These are phyloP conservation scores for Melanotaenia boesemani DNA, from an alignment of 2,797 vertebrate species.

Conservation along the genomic window DNA sequence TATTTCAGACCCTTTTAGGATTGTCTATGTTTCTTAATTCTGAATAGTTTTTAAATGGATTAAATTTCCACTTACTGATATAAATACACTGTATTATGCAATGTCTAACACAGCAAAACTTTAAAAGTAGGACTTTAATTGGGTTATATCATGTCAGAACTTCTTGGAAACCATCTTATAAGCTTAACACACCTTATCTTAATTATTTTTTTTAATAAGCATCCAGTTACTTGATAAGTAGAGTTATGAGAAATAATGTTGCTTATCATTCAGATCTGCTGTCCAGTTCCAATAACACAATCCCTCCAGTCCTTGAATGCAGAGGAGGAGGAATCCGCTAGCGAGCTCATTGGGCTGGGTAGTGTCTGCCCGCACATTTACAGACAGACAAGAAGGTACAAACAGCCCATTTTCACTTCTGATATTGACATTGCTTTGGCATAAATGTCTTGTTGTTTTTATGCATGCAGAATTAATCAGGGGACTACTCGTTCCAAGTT, in stretches of 20 bases:
- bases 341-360: conserved; percentile 90
- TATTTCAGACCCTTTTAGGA: neutral
- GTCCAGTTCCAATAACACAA: conserved; percentile 72
- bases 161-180: neutral
- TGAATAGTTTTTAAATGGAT: neutral
- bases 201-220: neutral
- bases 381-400: conserved; percentile 84
- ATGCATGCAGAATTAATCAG: neutral
- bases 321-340: conserved; percentile 84
- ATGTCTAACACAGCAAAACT: neutral
- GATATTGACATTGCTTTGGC: neutral
- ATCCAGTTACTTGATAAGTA: neutral
- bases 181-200: neutral
- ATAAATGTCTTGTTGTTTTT: neutral
- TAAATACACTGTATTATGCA: too few species aligned
- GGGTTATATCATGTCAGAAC: too few species aligned
- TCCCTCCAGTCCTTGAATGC: conserved; percentile 80
- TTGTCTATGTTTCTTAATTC: neutral
- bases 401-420: neutral
- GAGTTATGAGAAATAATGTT: neutral
- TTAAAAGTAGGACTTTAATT: too few species aligned
- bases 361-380: conserved; percentile 88
- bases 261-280: conserved; percentile 63
- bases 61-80: neutral
- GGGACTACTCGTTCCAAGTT: neutral